phyloP scores from a whole-genome alignment of 2,113 vertebrate species.

The Xiphorhynchus elegans region DNA sequence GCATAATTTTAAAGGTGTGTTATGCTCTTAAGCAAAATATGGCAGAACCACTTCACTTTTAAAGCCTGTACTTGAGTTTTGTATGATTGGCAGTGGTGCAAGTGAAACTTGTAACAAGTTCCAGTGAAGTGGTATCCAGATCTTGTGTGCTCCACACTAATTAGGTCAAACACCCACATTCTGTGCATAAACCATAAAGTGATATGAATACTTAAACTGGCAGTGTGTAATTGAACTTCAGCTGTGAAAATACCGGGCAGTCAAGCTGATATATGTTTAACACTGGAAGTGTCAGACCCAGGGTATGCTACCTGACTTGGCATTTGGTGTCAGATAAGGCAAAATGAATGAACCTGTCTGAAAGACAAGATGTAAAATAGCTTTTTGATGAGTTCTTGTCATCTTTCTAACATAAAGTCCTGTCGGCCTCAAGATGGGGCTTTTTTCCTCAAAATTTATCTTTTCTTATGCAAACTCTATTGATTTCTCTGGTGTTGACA shows the following conservation, averaged over 20 bases:
- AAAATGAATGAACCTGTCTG: not conserved
- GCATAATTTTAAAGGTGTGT: not conserved
- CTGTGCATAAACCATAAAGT: not conserved
- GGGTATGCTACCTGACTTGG: not conserved
- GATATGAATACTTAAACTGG: not conserved
- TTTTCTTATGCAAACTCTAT: not conserved
- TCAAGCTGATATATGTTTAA: not conserved
- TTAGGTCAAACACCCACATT: not conserved
- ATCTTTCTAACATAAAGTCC: not conserved
- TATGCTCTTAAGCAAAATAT: not conserved
- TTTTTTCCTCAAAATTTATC: not conserved
- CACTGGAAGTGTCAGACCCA: not conserved
- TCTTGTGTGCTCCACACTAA: not conserved
- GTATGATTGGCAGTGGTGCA: not conserved
- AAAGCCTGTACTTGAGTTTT: not conserved
- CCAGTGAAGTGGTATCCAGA: not conserved
- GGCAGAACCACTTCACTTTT: not conserved
- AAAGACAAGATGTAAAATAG: not conserved
- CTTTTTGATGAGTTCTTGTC: not conserved
- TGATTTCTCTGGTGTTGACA: conserved; percentile 64
- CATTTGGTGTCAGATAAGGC: not conserved
- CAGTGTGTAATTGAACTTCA: not conserved
- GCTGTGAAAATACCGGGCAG: not conserved
- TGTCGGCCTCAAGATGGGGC: not conserved
- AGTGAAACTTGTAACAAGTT: not conserved